Evolutionary conservation across 2,113 vertebrate species (phyloP), one percentile per base, ranked within the genome.

Genomic region (Orthonyx spaldingii): DNA sequence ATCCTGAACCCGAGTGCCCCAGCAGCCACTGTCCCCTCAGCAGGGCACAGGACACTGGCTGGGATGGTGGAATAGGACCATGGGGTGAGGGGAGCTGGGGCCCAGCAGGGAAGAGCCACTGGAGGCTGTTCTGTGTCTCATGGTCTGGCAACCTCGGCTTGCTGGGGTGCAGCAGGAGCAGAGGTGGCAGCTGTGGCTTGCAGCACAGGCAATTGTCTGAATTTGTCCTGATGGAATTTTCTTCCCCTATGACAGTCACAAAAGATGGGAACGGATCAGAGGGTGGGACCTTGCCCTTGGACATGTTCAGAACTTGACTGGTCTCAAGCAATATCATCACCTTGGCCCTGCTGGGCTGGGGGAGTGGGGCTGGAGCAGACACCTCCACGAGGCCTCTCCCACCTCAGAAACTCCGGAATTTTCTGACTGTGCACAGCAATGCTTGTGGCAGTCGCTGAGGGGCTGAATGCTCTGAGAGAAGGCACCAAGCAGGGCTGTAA

Each of bases 121-220:
- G 2, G 22, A 12, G 13, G 35, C 63, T 76, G 68, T 71, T 46
- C 35, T 0, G 0, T 13, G 26, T 26, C 35, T n/a, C n/a, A n/a
- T n/a, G n/a, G n/a, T n/a, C n/a, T n/a, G n/a, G n/a, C n/a, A n/a
- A 4, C 32, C 52, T 65, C 0, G 0, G 6, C 41, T 74, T 14
- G 10, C 63, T 69, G 86, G 30, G 50, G 1, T 41, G 33, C 70
- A 53, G 52, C 39, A 46, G 65, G 37, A 41, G 14, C 13, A 11
- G 44, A 42, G 35, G 10, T 26, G 42, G 18, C 28, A 42, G 32
- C 47, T 8, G 1, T 23, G 23, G 1, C 7, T 26, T 46, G 76
- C 55, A 49, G 4, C 5, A 13, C 0, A 2, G 17, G 39, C 13
- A 57, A 46, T 8, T 2, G 0, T n/a, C 30, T 17, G 16, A 16